Evolutionary conservation across 1,140 invertebrate genomes (phyloP), one percentile per base, ranked within the genome.

Genomic region (Colletes gigas): DNA sequence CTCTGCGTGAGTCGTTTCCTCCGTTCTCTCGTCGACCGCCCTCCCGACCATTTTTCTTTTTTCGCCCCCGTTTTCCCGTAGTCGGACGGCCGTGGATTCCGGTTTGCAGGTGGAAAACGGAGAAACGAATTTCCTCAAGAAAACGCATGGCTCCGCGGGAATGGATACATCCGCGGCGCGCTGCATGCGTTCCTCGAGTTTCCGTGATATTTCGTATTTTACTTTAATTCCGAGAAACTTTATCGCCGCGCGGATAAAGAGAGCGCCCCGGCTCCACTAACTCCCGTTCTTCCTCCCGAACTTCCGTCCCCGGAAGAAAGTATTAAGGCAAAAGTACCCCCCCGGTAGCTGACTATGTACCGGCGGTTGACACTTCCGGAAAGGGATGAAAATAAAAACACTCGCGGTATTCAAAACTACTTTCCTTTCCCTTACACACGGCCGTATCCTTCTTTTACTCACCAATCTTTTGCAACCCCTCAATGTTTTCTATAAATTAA

Each of bases 31-130:
- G 44, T 21, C 44, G 63, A 55, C 75, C 44, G 21, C 81, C 63
- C 57, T 30, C 52, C 12, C 65, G n/a, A 14, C 47, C 50, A 59
- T 30, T 21, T 55, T 47, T 17, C 41, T 14, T 17, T 19, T 0
- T 15, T 4, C n/a, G 57, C 55, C 30, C 19, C 30, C 21, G 8
- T 9, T 52, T 10, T 21, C 39, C n/a, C 10, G 47, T 14, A 78
- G 69, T 71, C 76, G 71, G 54, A 83, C 62, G 19, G 68, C 76
- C 73, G 72, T 86, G 81, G 44, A 86, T 86, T 54, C 69, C 81
- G 81, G 76, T 86, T 86, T 86, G 72, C 85, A 83, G 77, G 77
- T 86, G 76, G 83, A 83, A 85, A 81, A 85, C 74, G 80, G 60
- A 60, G 67, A 76, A 85, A 83, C 85, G 84, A 86, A 86, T 86